These are phyloP conservation scores for Serripes groenlandicus DNA, from an alignment of 2,888 invertebrate genomes.

Conservation along the genomic window DNA sequence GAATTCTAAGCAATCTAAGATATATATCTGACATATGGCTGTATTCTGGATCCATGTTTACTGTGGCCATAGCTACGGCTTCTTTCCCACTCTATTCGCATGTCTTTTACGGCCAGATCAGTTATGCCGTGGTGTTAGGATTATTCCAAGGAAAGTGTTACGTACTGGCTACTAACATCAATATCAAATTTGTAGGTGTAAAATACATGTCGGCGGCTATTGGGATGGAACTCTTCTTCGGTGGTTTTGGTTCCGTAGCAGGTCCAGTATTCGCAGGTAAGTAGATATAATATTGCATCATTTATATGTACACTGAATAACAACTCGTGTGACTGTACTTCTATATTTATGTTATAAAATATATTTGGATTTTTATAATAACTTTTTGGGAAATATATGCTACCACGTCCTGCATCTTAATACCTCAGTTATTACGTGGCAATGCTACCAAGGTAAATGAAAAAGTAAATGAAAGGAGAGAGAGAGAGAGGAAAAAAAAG, in stretches of 20 bases:
- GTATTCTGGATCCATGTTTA: conserved; percentile 44
- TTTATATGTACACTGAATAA: too few relatives aligned
- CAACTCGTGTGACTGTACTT: too few relatives aligned
- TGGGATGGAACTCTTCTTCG: conserved; percentile 55
- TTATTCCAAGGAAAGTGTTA: conserved; percentile 51
- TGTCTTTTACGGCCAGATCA: conserved; percentile 34
- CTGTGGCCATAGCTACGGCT: conserved; percentile 43
- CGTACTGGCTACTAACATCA: conserved; percentile 40
- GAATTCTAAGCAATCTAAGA: conserved; percentile 36
- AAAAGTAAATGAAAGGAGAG: too few relatives aligned
- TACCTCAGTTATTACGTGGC: too few relatives aligned
- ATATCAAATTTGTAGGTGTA: conserved; percentile 46
- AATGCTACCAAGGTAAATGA: too few relatives aligned
- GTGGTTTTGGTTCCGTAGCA: conserved; percentile 47
- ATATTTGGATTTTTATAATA: too few relatives aligned
- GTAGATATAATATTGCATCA: too few relatives aligned
- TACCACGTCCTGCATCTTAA: too few relatives aligned
- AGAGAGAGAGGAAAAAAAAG: too few relatives aligned
- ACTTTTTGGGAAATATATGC: too few relatives aligned
- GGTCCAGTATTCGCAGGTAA: conserved; percentile 62
- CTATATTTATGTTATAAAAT: too few relatives aligned
- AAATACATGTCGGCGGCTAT: conserved; percentile 55
- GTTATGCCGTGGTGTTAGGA: conserved; percentile 46
- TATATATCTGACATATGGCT: conserved; percentile 40
- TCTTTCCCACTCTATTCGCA: conserved; percentile 39